These are phyloP conservation scores for Cordilura impudica DNA, from an alignment of 2,888 invertebrate species.

Conservation along the genomic window DNA sequence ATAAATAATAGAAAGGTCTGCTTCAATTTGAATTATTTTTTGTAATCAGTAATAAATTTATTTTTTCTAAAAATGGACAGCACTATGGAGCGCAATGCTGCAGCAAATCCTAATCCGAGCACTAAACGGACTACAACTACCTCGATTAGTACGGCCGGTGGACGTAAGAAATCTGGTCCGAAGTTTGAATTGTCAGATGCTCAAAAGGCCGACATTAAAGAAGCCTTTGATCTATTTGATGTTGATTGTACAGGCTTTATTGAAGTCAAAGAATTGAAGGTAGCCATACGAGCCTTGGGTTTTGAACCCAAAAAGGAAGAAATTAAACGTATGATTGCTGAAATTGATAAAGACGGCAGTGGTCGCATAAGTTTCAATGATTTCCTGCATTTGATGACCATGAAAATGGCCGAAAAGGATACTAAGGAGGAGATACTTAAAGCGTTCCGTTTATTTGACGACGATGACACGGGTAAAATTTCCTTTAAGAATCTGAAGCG, in stretches of 20 bases:
- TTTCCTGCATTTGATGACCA: slow-evolving; percentile 91
- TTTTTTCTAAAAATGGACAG: not conserved
- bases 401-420: slow-evolving; percentile 97
- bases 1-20: slow-evolving; percentile 33
- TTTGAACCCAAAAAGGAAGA: slow-evolving; percentile 99
- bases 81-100: slow-evolving; percentile 54
- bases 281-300: slow-evolving; percentile 96
- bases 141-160: slow-evolving; percentile 53
- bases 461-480: slow-evolving; percentile 97
- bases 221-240: slow-evolving; percentile 97
- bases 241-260: slow-evolving; percentile 92
- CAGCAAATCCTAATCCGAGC: slow-evolving; percentile 27
- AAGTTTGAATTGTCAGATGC: slow-evolving; percentile 93
- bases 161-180: slow-evolving; percentile 83
- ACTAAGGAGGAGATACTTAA: slow-evolving; percentile 97
- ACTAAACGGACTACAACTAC: slow-evolving; percentile 34
- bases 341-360: slow-evolving; percentile 91
- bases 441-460: slow-evolving; percentile 98
- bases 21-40: not conserved
- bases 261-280: slow-evolving; percentile 94
- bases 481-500: slow-evolving; percentile 95
- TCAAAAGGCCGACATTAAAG: slow-evolving; percentile 94
- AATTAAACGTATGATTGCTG: slow-evolving; percentile 94
- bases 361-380: slow-evolving; percentile 93
- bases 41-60: not conserved